Evolutionary conservation across 1,140 invertebrate species (phyloP).

Genomic region (Temnothorax curvispinosus): DNA sequence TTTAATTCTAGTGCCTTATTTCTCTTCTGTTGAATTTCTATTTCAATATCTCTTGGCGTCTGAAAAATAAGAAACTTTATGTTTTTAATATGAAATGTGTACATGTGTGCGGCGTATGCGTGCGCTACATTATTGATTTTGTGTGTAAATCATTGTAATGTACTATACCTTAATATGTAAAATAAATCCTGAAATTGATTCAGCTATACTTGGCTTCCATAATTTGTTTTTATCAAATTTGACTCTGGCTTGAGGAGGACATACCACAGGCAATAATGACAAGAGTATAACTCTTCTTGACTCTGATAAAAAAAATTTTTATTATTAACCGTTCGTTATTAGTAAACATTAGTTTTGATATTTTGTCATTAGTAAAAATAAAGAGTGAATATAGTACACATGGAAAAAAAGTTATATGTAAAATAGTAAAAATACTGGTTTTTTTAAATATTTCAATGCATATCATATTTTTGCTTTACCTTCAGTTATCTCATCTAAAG

Average conservation of each 20-base stretch:
- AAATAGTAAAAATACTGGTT: too few relatives aligned
- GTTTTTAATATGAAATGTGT: background rate
- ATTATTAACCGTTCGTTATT: background rate
- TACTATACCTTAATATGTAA: background rate
- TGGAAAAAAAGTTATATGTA: too few relatives aligned
- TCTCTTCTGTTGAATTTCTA: background rate
- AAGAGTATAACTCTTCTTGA: background rate
- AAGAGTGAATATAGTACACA: too few relatives aligned
- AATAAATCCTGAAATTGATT: constrained; percentile 9
- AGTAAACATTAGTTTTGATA: too few relatives aligned
- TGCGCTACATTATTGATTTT: too few relatives aligned
- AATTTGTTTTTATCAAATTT: background rate
- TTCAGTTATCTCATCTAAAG: too few relatives aligned
- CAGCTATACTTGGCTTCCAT: background rate
- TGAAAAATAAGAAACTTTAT: background rate
- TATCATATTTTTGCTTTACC: too few relatives aligned
- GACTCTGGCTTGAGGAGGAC: background rate
- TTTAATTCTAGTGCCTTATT: background rate
- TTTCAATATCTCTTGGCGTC: background rate
- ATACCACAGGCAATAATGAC: background rate
- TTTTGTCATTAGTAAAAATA: too few relatives aligned
- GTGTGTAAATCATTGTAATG: too few relatives aligned
- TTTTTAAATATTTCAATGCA: too few relatives aligned
- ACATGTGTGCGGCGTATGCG: background rate
- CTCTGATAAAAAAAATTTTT: background rate